Conservation (phyloP, 2,888 invertebrate genomes). For the Tipula lateralis region DNA sequence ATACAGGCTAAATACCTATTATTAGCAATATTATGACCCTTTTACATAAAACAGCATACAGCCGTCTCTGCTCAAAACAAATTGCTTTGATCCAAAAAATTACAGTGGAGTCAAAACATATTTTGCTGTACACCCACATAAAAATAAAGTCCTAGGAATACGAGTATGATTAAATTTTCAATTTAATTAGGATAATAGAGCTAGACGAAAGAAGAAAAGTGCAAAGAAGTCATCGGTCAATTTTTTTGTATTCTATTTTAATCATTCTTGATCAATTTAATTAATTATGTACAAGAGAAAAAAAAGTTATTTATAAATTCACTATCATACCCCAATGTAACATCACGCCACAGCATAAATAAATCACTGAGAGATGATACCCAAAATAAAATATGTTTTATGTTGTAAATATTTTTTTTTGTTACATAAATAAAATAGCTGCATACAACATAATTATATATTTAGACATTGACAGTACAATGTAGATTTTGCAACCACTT, state of each 20-base stretch:
- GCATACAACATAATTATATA: neutral
- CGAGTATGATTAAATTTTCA: neutral
- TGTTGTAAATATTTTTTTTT: neutral
- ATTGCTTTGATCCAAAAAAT: neutral
- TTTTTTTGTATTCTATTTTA: constrained; percentile 20
- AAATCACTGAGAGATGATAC: neutral
- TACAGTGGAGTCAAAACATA: neutral
- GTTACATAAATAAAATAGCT: constrained; percentile 2
- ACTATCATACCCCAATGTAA: neutral
- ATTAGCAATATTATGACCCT: no score
- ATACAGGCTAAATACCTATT: no score
- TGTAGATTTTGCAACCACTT: neutral
- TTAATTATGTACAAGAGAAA: neutral
- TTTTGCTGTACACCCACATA: neutral
- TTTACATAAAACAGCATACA: no score
- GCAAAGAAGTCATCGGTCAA: neutral
- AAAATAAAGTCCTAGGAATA: neutral
- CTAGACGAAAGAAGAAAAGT: neutral
- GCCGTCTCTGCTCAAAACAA: neutral
- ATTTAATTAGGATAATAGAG: neutral
- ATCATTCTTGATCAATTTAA: neutral
- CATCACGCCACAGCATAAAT: neutral
- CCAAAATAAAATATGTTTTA: neutral
- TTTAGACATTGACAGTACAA: neutral
- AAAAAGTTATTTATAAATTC: neutral